Evolutionary conservation across 2,888 invertebrate genomes (phyloP).

Genomic region (Aphodius sticticus): DNA sequence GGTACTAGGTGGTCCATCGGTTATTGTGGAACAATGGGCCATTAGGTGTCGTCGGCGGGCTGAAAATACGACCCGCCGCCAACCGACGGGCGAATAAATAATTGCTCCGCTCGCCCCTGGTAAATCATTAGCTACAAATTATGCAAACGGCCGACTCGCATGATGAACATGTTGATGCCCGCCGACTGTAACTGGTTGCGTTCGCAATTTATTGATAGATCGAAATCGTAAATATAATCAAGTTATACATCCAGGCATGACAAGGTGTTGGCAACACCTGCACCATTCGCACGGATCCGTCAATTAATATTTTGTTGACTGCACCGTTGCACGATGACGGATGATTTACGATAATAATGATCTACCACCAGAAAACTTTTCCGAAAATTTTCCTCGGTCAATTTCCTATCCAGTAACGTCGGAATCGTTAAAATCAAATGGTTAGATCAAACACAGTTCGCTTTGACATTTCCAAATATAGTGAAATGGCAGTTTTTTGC

Average conservation of each 20-base stretch:
- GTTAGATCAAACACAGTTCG: no score
- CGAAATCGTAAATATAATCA: background rate
- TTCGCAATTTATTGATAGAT: background rate
- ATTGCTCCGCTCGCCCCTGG: background rate
- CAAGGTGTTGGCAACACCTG: background rate
- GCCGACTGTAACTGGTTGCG: background rate
- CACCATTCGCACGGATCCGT: background rate
- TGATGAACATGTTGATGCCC: background rate
- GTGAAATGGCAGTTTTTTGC: no score
- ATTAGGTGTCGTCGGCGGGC: background rate
- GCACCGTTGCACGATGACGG: no score
- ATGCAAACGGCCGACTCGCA: background rate
- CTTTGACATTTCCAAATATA: no score
- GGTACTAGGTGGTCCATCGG: background rate
- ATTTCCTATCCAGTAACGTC: no score
- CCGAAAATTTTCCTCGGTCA: no score
- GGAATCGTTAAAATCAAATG: no score
- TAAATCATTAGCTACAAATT: conserved; percentile 4
- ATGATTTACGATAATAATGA: no score
- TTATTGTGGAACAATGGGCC: background rate
- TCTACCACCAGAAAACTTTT: no score
- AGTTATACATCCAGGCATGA: background rate
- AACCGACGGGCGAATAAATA: background rate
- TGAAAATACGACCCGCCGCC: background rate
- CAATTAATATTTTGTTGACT: no score